These are phyloP conservation scores for Xerus rutilus DNA, from an alignment of 2,797 vertebrate species.

Conservation along the genomic window DNA sequence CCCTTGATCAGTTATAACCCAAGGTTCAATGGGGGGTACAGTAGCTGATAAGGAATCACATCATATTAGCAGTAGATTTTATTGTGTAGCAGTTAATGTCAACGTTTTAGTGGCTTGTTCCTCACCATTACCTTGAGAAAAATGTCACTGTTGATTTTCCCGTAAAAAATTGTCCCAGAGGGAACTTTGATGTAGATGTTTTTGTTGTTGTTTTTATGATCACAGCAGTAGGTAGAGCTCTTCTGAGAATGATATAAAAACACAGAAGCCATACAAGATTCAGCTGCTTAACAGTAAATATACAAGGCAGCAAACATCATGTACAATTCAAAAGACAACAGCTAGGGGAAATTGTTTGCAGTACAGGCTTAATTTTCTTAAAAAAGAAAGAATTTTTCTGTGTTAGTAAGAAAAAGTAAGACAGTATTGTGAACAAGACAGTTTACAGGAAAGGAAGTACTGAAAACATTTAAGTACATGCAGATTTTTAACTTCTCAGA, in stretches of 20 bases:
- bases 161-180: not conserved
- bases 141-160: not conserved
- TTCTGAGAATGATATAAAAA: constrained; percentile 37
- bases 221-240: not conserved
- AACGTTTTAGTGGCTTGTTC: not conserved
- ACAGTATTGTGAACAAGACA: not conserved
- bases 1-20: not conserved
- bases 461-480: not conserved
- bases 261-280: not conserved
- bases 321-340: not conserved
- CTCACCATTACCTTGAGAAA: constrained; percentile 9
- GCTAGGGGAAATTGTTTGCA: not conserved
- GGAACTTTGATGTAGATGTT: not conserved
- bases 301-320: not conserved
- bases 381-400: constrained; percentile 34
- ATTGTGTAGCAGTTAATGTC: not conserved
- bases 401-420: constrained; percentile 5
- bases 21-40: not conserved
- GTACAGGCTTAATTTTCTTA: not conserved
- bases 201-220: not conserved
- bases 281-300: not conserved
- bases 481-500: not conserved
- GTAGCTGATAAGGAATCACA: not conserved
- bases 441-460: not conserved
- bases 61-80: not conserved